Percentiles rank a stretch among this genome's conserved stretches.
phyloP scores from a whole-genome alignment of 2,888 invertebrate genomes.

The Psococerastis gibbosa region DNA sequence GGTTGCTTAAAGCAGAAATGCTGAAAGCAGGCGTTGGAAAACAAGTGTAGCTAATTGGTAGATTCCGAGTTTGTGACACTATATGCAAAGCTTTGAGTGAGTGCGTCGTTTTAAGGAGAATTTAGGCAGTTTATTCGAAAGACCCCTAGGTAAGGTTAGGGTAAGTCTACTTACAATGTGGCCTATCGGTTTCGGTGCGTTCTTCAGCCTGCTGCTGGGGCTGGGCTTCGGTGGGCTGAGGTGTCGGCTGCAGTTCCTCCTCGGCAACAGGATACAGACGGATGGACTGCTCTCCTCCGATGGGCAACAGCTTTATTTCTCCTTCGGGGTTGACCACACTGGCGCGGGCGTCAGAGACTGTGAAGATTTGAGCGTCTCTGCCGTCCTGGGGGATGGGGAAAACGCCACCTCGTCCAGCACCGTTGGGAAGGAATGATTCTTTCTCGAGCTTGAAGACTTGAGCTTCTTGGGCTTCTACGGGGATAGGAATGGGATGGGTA shows the following conservation, averaged over 20 bases:
- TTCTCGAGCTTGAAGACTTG: neutral
- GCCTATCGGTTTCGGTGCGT: too few species aligned
- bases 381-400: neutral
- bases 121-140: too few species aligned
- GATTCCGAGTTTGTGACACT: too few species aligned
- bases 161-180: too few species aligned
- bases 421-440: constrained; percentile 1
- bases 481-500: neutral
- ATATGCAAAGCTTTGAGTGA: too few species aligned
- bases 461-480: neutral
- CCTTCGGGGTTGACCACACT: constrained; percentile 4
- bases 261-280: constrained; percentile 2
- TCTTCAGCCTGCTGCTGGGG: neutral
- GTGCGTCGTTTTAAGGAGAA: too few species aligned
- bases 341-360: constrained; percentile 4
- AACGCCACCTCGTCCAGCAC: neutral
- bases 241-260: too few species aligned
- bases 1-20: too few species aligned
- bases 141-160: too few species aligned
- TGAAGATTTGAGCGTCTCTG: neutral
- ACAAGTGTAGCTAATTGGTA: too few species aligned
- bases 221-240: neutral
- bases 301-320: constrained; percentile 4
- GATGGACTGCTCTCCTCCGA: neutral
- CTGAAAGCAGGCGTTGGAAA: too few species aligned